A percentile compares a stretch with the other conserved stretches of the same genome.
Conservation (phyloP, 2,797 vertebrate species). For the Artibeus lituratus region DNA sequence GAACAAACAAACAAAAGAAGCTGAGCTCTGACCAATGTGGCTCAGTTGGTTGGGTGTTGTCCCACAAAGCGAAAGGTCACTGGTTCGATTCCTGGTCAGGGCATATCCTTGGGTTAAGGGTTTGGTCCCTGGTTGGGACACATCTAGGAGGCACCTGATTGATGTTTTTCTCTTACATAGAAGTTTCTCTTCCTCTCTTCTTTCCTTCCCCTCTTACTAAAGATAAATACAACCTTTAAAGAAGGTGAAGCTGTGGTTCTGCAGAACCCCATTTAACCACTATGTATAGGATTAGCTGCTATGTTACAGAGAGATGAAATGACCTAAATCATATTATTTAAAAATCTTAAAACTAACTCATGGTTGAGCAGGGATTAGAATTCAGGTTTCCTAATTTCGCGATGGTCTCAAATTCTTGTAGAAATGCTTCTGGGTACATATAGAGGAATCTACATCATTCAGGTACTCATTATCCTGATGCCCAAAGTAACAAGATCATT, state of each 20-base stretch:
- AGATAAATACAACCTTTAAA: neutral
- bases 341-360: constrained; percentile 12
- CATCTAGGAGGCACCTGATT: neutral
- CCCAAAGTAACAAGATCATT: neutral
- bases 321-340: neutral
- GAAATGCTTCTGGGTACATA: neutral
- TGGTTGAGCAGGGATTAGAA: neutral
- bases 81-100: neutral
- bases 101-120: neutral
- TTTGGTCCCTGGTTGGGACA: neutral
- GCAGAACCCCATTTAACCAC: neutral
- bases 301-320: constrained; percentile 3
- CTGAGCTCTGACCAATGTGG: neutral
- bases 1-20: neutral
- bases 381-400: constrained; percentile 8
- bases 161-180: neutral
- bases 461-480: neutral
- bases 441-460: neutral
- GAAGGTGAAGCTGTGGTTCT: neutral
- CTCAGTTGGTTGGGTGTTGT: too few species aligned
- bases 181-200: neutral
- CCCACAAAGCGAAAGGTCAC: neutral
- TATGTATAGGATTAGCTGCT: neutral
- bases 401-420: neutral
- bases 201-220: neutral